A percentile compares a stretch with the other conserved stretches of the same genome.
These are phyloP conservation scores for Drosophila saltans DNA, from an alignment of 1,140 invertebrate genomes.

Conservation along the genomic window DNA sequence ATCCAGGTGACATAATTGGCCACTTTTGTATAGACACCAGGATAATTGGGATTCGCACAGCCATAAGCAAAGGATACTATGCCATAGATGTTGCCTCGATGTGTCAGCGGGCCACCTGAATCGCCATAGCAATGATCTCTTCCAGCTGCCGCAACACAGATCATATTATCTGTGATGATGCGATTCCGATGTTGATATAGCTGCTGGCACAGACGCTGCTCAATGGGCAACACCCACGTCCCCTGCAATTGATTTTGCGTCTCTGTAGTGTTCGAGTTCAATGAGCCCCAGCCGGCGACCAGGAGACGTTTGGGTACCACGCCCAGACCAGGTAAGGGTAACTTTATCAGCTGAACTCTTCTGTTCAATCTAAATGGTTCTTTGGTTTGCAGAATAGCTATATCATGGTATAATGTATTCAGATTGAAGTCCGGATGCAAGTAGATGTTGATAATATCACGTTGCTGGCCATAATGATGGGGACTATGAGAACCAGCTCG, in stretches of 20 bases:
- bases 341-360: slow-evolving; percentile 34
- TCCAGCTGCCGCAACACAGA: slow-evolving; percentile 83
- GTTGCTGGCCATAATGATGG: slow-evolving; percentile 18
- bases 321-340: slow-evolving; percentile 27
- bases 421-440: slow-evolving; percentile 35
- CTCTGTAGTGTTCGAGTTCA: neutral
- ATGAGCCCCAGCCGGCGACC: slow-evolving; percentile 47
- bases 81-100: slow-evolving; percentile 79
- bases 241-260: slow-evolving; percentile 28
- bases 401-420: slow-evolving; percentile 29
- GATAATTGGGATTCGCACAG: slow-evolving; percentile 84
- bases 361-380: slow-evolving; percentile 23
- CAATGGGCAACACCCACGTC: slow-evolving; percentile 29
- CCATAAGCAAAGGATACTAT: slow-evolving; percentile 86
- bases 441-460: slow-evolving; percentile 26
- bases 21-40: slow-evolving; percentile 85
- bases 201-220: slow-evolving; percentile 17
- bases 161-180: slow-evolving; percentile 83
- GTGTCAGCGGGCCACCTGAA: slow-evolving; percentile 83
- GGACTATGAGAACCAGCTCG: slow-evolving; percentile 40
- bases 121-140: slow-evolving; percentile 78
- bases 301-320: slow-evolving; percentile 31
- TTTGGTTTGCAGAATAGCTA: slow-evolving; percentile 36
- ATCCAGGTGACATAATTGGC: slow-evolving; percentile 51
- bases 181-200: slow-evolving; percentile 20